A percentile compares a stretch with the other conserved stretches of the same genome.
phyloP scores from a whole-genome alignment of 2,888 invertebrate genomes.

The Coenonympha arcania region DNA sequence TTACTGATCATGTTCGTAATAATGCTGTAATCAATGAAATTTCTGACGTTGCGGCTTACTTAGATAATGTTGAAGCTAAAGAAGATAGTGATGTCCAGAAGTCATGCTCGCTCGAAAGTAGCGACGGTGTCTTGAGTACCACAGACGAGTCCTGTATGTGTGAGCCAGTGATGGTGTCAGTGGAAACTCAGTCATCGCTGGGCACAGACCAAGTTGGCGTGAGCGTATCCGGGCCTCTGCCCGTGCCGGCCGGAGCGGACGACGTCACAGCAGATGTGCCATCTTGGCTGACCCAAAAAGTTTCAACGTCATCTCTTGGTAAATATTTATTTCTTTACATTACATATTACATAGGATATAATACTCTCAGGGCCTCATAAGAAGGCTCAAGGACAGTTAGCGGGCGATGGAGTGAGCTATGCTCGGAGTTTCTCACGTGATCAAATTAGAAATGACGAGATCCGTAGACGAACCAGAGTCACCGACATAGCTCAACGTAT shows the following conservation, averaged over 20 bases:
- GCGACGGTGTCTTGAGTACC: conserved; percentile 4
- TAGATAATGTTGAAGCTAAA: neutral
- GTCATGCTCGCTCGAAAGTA: conserved; percentile 16
- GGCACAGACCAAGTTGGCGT: conserved; percentile 14
- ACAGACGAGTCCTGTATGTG: conserved; percentile 25
- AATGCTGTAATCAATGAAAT: conserved; percentile 27
- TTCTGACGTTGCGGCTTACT: neutral
- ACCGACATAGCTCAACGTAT: too few species aligned
- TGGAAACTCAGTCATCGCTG: conserved; percentile 24
- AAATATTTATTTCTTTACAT: conserved; percentile 12
- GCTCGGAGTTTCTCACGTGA: too few species aligned
- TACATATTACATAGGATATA: too few species aligned
- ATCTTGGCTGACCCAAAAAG: conserved; percentile 32
- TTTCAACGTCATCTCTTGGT: conserved; percentile 35
- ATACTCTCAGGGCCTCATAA: too few species aligned
- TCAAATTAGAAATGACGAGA: too few species aligned
- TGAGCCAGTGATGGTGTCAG: conserved; percentile 21
- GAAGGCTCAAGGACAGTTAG: too few species aligned
- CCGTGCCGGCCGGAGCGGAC: conserved; percentile 44
- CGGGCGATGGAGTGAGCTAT: too few species aligned
- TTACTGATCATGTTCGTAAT: conserved; percentile 28
- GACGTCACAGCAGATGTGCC: conserved; percentile 29
- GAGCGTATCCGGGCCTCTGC: conserved; percentile 47
- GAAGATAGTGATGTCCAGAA: conserved; percentile 29
- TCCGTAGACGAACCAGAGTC: too few species aligned